Percentiles rank a stretch among this genome's conserved stretches.
Conservation (phyloP, 2,797 vertebrate genomes). For the Poeciliopsis turneri region DNA sequence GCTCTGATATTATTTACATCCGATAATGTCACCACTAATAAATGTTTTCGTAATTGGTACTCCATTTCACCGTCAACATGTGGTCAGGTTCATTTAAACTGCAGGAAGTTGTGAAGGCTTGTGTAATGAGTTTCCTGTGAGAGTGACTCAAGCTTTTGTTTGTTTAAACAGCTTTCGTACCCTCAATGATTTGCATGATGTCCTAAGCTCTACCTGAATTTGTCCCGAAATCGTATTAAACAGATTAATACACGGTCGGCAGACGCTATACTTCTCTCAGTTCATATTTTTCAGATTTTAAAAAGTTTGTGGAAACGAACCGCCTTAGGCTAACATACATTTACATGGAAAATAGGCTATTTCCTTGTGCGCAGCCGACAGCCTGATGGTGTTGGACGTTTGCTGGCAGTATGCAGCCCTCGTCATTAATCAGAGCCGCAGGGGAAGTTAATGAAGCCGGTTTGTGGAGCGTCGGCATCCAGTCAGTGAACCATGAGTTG, state of each 20-base stretch:
- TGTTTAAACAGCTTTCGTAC: background rate
- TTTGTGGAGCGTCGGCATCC: constrained; percentile 46
- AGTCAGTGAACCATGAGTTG: constrained; percentile 32
- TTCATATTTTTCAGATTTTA: background rate
- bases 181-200: background rate
- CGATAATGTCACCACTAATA: background rate
- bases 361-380: background rate
- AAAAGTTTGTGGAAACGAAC: background rate
- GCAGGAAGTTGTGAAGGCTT: background rate
- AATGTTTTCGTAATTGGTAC: background rate
- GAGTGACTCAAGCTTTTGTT: background rate
- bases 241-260: background rate
- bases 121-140: background rate
- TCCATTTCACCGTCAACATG: background rate
- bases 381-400: constrained; percentile 17
- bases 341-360: background rate
- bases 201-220: background rate
- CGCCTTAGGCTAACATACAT: background rate
- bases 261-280: background rate
- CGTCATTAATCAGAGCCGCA: constrained; percentile 65
- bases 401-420: constrained; percentile 37
- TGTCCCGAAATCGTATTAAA: background rate
- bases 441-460: constrained; percentile 48
- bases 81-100: background rate
- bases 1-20: background rate